Percentiles rank a stretch among this genome's conserved stretches.
Evolutionary conservation across 2,888 invertebrate species (phyloP).

Genomic region (Dynastes tityus): DNA sequence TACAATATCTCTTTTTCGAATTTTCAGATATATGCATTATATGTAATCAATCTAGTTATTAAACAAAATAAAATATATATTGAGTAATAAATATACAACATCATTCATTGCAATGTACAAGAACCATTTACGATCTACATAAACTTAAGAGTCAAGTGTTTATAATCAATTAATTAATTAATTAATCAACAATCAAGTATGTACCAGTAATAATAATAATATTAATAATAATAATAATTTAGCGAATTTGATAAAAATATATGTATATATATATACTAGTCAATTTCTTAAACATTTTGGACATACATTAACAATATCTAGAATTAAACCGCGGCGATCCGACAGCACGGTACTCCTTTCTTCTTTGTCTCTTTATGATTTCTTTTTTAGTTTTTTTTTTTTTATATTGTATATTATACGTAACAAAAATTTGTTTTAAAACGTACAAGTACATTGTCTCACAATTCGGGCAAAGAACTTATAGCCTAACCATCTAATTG

Average conservation of each 20-base stretch:
- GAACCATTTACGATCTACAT: constrained; percentile 8
- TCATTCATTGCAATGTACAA: constrained; percentile 29
- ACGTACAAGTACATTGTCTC: not conserved
- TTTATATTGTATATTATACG: not conserved
- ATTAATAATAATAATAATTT: constrained; percentile 36
- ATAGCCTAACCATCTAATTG: constrained; percentile 52
- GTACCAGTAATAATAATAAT: constrained; percentile 31
- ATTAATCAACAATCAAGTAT: constrained; percentile 24
- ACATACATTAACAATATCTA: constrained; percentile 38
- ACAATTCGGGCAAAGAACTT: not conserved
- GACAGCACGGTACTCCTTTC: not conserved
- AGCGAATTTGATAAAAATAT: constrained; percentile 42
- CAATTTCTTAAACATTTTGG: constrained; percentile 45
- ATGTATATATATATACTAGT: not conserved
- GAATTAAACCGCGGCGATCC: constrained; percentile 16
- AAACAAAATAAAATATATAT: constrained; percentile 46
- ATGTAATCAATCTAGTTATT: constrained; percentile 18
- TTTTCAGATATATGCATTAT: not conserved
- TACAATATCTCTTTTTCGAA: not conserved
- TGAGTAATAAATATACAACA: constrained; percentile 43
- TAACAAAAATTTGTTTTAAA: constrained; percentile 18
- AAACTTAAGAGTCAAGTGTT: constrained; percentile 9
- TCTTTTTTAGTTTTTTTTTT: not conserved
- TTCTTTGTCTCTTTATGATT: not conserved
- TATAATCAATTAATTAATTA: constrained; percentile 4